Percentiles rank a stretch among this genome's conserved stretches.
Evolutionary conservation across 2,888 invertebrate genomes (phyloP).

Genomic region (Ptilodon capucinus): DNA sequence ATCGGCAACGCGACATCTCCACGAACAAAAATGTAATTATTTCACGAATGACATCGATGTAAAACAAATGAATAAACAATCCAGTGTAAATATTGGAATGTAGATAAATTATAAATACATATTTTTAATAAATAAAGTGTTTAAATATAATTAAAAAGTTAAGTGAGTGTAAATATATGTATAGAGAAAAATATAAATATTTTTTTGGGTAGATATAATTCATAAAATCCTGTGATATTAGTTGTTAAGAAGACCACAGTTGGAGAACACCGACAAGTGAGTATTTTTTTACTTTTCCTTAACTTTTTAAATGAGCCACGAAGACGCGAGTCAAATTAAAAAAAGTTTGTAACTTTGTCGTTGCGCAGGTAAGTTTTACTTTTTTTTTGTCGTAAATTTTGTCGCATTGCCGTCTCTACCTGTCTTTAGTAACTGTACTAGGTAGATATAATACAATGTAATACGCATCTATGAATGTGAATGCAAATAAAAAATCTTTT

Average conservation of each 20-base stretch:
- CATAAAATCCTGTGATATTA: slow-evolving; percentile 80
- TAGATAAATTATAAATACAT: slow-evolving; percentile 2
- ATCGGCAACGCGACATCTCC: slow-evolving; percentile 28
- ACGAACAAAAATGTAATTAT: slow-evolving; percentile 49
- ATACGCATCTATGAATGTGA: too few relatives aligned
- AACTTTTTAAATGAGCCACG: slow-evolving; percentile 4
- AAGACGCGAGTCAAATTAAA: background rate
- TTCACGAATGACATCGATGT: slow-evolving; percentile 40
- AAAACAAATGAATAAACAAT: slow-evolving; percentile 34
- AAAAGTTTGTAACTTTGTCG: background rate
- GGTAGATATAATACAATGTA: too few relatives aligned
- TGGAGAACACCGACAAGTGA: slow-evolving; percentile 58
- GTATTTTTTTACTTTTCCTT: slow-evolving; percentile 41
- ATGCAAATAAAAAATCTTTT: too few relatives aligned
- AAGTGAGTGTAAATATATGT: slow-evolving; percentile 31
- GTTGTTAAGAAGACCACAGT: slow-evolving; percentile 54
- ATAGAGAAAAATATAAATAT: slow-evolving; percentile 26
- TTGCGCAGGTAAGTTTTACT: background rate
- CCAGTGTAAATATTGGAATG: slow-evolving; percentile 48
- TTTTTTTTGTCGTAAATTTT: background rate
- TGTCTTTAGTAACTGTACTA: too few relatives aligned
- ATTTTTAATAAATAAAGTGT: slow-evolving; percentile 21
- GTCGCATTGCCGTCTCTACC: background rate
- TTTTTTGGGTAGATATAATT: slow-evolving; percentile 22
- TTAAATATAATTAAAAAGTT: too few relatives aligned